Evolutionary conservation across 2,113 vertebrate genomes (phyloP).

Genomic region (Recurvirostra avosetta): DNA sequence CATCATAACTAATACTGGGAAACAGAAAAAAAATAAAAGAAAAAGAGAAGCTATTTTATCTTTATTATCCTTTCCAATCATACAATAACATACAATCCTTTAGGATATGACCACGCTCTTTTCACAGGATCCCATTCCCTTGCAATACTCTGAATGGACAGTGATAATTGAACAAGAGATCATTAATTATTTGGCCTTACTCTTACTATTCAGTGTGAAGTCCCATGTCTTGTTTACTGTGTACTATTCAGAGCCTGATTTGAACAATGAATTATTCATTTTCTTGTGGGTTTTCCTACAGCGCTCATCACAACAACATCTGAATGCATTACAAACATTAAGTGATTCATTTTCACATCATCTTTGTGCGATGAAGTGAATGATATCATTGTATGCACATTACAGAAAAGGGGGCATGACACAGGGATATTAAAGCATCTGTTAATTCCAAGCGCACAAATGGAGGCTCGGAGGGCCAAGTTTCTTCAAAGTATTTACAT

Average conservation of each 20-base stretch:
- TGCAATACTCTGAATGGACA: neutral
- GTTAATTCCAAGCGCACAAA: neutral
- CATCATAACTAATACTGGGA: neutral
- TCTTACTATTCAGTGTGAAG: neutral
- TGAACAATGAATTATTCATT: conserved; percentile 53
- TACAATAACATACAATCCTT: neutral
- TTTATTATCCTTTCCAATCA: neutral
- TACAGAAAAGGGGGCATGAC: neutral
- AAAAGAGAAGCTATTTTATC: neutral
- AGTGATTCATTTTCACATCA: conserved; percentile 34
- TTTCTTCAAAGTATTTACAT: neutral
- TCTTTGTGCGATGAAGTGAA: conserved; percentile 26
- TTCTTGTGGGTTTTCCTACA: conserved; percentile 23
- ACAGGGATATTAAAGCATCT: neutral
- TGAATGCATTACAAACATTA: conserved; percentile 11
- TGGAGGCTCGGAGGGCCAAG: neutral
- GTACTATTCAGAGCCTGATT: neutral
- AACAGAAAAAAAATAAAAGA: neutral
- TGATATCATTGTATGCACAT: neutral
- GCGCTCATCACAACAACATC: conserved; percentile 31
- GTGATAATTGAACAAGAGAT: neutral
- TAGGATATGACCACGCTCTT: neutral
- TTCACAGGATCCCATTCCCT: neutral
- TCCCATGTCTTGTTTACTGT: neutral
- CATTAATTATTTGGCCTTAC: neutral